These are phyloP conservation scores for Blastomussa wellsi DNA, from an alignment of 92 coral and sea anemone genomes.

Conservation along the genomic window DNA sequence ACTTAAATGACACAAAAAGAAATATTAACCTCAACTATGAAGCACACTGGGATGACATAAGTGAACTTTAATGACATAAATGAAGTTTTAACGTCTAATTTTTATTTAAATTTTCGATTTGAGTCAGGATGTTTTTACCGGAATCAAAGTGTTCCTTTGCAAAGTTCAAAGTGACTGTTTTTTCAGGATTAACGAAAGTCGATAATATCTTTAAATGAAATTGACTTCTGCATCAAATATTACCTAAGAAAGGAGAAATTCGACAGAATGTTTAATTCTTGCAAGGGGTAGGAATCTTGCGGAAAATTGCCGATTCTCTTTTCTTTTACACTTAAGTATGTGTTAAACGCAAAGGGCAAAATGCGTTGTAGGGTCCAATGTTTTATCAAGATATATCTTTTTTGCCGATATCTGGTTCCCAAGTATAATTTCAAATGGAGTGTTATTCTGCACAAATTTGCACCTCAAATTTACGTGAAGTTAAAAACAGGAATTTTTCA, in stretches of 20 bases:
- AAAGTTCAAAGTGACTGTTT: background rate
- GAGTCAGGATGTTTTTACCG: background rate
- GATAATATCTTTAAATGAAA: background rate
- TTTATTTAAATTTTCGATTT: slow-evolving; percentile 8
- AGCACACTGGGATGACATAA: background rate
- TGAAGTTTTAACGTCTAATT: background rate
- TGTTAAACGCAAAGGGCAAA: background rate
- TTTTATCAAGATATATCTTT: background rate
- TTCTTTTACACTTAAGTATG: background rate
- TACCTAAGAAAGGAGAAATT: background rate
- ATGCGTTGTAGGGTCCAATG: background rate
- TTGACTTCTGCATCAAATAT: background rate
- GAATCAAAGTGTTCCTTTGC: background rate
- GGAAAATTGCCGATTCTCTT: background rate
- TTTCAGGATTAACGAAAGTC: background rate
- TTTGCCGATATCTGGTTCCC: background rate
- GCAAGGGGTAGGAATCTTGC: background rate
- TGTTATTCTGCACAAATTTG: slow-evolving; percentile 2
- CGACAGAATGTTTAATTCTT: background rate
- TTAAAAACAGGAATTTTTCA: background rate
- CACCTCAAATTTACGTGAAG: background rate
- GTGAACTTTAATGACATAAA: slow-evolving; percentile 11
- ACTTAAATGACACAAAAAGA: background rate
- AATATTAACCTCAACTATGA: background rate
- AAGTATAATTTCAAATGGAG: background rate